Evolutionary conservation across 2,113 vertebrate genomes (phyloP).

Genomic region (Hyaena hyaena): DNA sequence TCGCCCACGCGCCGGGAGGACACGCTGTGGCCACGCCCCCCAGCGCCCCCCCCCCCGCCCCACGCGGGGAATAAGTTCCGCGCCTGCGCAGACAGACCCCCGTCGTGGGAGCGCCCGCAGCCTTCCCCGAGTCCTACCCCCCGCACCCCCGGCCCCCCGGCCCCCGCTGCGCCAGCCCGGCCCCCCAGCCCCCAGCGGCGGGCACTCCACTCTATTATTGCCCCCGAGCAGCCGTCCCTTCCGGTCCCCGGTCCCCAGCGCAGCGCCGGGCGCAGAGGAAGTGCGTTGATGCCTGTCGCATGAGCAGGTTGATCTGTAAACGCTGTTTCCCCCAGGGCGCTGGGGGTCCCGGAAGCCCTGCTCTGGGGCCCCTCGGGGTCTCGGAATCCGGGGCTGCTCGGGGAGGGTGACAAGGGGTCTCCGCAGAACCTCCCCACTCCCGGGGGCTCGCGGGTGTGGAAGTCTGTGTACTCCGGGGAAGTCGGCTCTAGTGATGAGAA

Average conservation of each 20-base stretch:
- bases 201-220: rapidly evolving
- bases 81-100: not conserved
- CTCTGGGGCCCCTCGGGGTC: not conserved
- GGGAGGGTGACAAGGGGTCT: not conserved
- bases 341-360: not conserved
- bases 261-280: not conserved
- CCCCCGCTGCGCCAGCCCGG: rapidly evolving
- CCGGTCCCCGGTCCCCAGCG: not conserved
- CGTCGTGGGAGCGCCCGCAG: rapidly evolving
- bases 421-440: not conserved
- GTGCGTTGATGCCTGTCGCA: not conserved
- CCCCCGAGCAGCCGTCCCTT: not conserved
- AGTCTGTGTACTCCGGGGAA: not conserved
- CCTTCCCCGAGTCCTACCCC: not conserved
- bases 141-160: rapidly evolving
- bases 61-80: no score
- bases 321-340: not conserved
- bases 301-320: not conserved
- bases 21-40: rapidly evolving
- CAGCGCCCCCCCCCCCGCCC: not conserved
- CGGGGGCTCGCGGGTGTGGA: not conserved
- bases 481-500: not conserved
- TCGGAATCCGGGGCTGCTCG: not conserved
- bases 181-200: not conserved
- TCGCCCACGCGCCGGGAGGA: not conserved